Conservation (phyloP, 2,888 invertebrate species). For the Oscheius sp. region DNA sequence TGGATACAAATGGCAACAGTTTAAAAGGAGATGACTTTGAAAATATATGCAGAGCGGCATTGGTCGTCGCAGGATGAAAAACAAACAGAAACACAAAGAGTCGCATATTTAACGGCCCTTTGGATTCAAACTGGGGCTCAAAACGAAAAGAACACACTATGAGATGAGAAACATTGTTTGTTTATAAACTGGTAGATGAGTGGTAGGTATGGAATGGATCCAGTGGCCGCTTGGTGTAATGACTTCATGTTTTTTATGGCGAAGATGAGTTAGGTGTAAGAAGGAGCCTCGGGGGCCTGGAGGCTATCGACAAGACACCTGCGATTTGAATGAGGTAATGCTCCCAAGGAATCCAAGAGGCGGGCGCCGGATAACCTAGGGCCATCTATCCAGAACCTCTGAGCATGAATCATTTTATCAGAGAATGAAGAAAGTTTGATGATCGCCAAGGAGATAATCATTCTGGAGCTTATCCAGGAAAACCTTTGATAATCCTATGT, state of each 20-base stretch:
- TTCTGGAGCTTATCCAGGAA: no score
- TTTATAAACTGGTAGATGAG: background rate
- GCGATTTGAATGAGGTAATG: constrained; percentile 7
- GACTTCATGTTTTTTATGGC: background rate
- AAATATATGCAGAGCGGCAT: constrained; percentile 21
- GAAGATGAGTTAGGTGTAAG: background rate
- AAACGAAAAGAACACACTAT: background rate
- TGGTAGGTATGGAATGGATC: no score
- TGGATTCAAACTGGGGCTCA: constrained; percentile 6
- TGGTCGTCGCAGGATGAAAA: constrained; percentile 32
- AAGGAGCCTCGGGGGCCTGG: background rate
- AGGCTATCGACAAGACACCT: constrained; percentile 12
- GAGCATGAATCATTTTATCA: no score
- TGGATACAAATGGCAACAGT: background rate
- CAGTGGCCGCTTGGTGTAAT: background rate
- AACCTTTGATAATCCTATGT: no score
- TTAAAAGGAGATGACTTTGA: background rate
- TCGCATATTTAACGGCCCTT: constrained; percentile 33
- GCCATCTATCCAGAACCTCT: no score
- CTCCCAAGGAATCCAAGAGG: background rate
- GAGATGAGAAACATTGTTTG: background rate
- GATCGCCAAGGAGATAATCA: no score
- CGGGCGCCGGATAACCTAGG: no score
- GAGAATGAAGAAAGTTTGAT: no score
- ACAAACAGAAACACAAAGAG: constrained; percentile 38